Evolutionary conservation across 1,140 invertebrate species (phyloP).

Genomic region (Arctopsyche grandis): DNA sequence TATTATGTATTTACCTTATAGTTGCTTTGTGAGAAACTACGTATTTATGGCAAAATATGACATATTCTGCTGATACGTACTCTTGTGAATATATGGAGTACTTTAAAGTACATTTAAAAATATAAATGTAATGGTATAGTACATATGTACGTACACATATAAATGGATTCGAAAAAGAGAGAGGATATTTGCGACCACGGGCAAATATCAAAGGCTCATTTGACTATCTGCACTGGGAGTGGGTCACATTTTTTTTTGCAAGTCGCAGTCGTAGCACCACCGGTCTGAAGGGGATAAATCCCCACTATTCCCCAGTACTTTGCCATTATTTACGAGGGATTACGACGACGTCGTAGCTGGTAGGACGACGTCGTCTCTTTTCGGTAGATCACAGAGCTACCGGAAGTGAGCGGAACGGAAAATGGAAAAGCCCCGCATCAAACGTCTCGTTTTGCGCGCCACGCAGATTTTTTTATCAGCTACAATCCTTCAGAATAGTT

Average conservation of each 20-base stretch:
- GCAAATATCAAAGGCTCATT: constrained; percentile 13
- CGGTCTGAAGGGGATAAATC: constrained; percentile 36
- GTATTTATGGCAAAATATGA: too few relatives aligned
- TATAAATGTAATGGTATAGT: too few relatives aligned
- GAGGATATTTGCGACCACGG: neutral
- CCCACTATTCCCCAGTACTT: constrained; percentile 31
- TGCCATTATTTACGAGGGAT: constrained; percentile 47
- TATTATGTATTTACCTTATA: too few relatives aligned
- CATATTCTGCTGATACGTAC: too few relatives aligned
- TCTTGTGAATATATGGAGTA: too few relatives aligned
- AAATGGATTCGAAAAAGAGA: neutral
- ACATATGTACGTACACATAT: too few relatives aligned
- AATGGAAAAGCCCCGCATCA: neutral
- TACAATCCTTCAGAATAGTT: constrained; percentile 37
- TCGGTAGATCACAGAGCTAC: neutral
- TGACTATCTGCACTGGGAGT: neutral
- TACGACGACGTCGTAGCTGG: neutral
- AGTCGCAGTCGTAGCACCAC: neutral
- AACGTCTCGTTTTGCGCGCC: constrained; percentile 4
- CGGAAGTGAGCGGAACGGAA: neutral
- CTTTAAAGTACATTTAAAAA: too few relatives aligned
- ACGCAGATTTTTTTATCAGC: constrained; percentile 43
- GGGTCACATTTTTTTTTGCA: constrained; percentile 11
- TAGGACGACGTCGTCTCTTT: neutral
- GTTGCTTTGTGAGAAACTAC: too few relatives aligned